Percentiles rank a stretch among this genome's conserved stretches.
Evolutionary conservation across 2,888 invertebrate species (phyloP).

Genomic region (Chymomyza amoena): DNA sequence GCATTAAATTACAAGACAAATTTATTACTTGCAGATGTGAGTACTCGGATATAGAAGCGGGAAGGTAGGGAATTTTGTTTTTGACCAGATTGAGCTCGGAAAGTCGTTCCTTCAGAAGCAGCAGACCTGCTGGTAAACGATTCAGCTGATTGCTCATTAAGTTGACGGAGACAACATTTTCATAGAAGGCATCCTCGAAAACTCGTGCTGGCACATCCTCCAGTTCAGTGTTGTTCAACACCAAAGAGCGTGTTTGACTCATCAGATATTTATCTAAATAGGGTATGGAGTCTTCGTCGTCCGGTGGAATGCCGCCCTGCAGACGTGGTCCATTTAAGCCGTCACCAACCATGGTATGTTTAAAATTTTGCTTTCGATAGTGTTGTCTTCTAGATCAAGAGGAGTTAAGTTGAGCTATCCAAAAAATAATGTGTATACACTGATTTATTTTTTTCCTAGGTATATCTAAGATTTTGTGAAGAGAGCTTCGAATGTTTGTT

Average conservation of each 20-base stretch:
- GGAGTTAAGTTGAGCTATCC: too few relatives aligned
- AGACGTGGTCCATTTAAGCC: slow-evolving; percentile 52
- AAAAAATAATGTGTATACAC: too few relatives aligned
- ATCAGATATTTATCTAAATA: slow-evolving; percentile 55
- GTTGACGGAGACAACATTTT: slow-evolving; percentile 45
- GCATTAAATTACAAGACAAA: slow-evolving; percentile 84
- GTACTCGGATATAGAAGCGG: slow-evolving; percentile 82
- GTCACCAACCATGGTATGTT: slow-evolving; percentile 50
- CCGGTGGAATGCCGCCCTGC: slow-evolving; percentile 36
- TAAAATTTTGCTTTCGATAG: too few relatives aligned
- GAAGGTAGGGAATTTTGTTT: slow-evolving; percentile 83
- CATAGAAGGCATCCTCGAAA: slow-evolving; percentile 38
- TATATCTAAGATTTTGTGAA: too few relatives aligned
- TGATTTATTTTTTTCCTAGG: too few relatives aligned
- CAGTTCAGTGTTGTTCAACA: slow-evolving; percentile 17
- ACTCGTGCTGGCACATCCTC: slow-evolving; percentile 36
- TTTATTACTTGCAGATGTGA: slow-evolving; percentile 83
- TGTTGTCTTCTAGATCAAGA: too few relatives aligned
- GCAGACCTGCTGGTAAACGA: slow-evolving; percentile 71
- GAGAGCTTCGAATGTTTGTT: too few relatives aligned
- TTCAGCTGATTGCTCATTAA: slow-evolving; percentile 39
- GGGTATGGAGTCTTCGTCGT: not conserved
- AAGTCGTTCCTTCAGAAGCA: slow-evolving; percentile 79
- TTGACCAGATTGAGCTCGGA: slow-evolving; percentile 84
- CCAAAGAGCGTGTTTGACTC: slow-evolving; percentile 43